phyloP scores from a whole-genome alignment of 2,888 invertebrate genomes.

The Himalopsyche japonica region DNA sequence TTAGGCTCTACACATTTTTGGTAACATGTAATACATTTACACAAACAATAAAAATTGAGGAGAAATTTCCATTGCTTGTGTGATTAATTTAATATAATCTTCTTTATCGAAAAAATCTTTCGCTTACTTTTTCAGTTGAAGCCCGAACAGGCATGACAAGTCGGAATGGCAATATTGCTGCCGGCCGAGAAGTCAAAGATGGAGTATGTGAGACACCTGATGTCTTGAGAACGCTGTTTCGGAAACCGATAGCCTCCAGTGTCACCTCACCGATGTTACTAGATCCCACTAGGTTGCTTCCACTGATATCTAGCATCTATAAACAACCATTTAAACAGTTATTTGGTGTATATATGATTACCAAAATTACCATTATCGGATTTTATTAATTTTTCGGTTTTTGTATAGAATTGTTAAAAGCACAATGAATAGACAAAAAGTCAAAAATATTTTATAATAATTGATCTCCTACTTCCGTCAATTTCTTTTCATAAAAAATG shows the following conservation, averaged over 20 bases:
- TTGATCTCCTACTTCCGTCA: too few relatives aligned
- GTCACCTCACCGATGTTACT: constrained; percentile 3
- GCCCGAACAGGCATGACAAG: constrained; percentile 21
- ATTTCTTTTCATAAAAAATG: too few relatives aligned
- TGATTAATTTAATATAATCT: too few relatives aligned
- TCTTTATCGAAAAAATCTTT: not conserved
- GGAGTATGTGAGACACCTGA: constrained; percentile 17
- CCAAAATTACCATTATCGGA: too few relatives aligned
- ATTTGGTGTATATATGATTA: not conserved
- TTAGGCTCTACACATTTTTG: not conserved
- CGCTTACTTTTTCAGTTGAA: constrained; percentile 17
- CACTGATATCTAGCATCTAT: constrained; percentile 7
- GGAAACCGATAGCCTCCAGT: constrained; percentile 14
- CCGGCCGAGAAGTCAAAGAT: not conserved
- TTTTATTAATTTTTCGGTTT: too few relatives aligned
- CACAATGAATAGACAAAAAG: too few relatives aligned
- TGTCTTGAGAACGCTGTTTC: constrained; percentile 14
- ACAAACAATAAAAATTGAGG: too few relatives aligned
- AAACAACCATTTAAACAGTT: too few relatives aligned
- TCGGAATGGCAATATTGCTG: constrained; percentile 17
- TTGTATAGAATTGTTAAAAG: too few relatives aligned
- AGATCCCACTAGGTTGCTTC: not conserved
- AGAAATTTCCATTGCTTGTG: not conserved
- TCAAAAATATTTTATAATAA: too few relatives aligned
- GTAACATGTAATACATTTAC: too few relatives aligned